Conservation (phyloP, 2,888 invertebrate species). For the Drosophila antonietae region DNA sequence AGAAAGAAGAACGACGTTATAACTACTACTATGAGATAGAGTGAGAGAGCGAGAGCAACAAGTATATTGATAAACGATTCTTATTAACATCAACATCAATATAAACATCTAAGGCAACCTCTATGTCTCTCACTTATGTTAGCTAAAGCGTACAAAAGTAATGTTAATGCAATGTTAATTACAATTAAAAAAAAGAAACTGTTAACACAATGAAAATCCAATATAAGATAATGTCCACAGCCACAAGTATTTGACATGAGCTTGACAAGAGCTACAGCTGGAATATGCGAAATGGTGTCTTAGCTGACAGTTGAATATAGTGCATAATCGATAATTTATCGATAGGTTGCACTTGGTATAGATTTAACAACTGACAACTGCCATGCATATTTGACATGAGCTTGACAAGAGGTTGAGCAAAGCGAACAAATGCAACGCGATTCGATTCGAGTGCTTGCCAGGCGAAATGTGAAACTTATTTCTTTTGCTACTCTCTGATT, state of each 20-base stretch:
- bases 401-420: conserved; percentile 6
- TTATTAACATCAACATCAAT: no score
- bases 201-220: background rate
- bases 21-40: background rate
- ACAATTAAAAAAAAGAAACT: no score
- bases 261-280: background rate
- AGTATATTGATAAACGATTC: no score
- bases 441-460: background rate
- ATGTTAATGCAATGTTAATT: background rate
- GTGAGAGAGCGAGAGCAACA: no score
- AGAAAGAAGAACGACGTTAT: background rate
- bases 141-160: no score
- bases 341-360: background rate
- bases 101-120: no score
- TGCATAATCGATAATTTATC: background rate
- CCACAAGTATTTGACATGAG: background rate
- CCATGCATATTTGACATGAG: background rate
- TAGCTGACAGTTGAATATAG: background rate
- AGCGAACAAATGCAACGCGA: background rate
- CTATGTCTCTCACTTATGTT: no score
- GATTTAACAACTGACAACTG: background rate
- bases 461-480: conserved; percentile 8
- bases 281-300: no score
- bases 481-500: background rate
- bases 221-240: background rate